A percentile compares a stretch with the other conserved stretches of the same genome.
Evolutionary conservation across 1,140 invertebrate species (phyloP).

Genomic region (Papilio helenus): DNA sequence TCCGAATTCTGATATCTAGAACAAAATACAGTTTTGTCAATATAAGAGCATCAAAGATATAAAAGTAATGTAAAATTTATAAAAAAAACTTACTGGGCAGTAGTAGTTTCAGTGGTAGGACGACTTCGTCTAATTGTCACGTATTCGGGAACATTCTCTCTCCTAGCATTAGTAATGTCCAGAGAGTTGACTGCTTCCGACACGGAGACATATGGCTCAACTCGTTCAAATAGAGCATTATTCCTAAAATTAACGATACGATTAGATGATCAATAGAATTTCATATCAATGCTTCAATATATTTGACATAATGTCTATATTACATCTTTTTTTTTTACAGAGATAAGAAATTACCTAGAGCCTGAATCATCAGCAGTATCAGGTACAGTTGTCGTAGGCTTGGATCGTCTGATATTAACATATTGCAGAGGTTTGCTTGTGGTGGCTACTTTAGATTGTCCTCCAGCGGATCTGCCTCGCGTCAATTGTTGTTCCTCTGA

Average conservation of each 20-base stretch:
- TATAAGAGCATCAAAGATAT: constrained; percentile 25
- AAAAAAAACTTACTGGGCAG: constrained; percentile 61
- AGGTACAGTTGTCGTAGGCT: constrained; percentile 75
- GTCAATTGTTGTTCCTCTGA: constrained; percentile 46
- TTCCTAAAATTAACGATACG: constrained; percentile 59
- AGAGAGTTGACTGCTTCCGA: constrained; percentile 58
- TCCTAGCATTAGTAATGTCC: constrained; percentile 58
- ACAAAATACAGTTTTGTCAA: constrained; percentile 37
- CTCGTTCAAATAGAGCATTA: constrained; percentile 72
- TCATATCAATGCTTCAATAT: background rate
- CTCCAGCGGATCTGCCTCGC: constrained; percentile 56
- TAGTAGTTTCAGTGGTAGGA: constrained; percentile 81
- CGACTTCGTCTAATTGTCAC: constrained; percentile 86
- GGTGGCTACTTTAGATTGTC: constrained; percentile 54
- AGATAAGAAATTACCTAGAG: constrained; percentile 55
- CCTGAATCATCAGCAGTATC: constrained; percentile 63
- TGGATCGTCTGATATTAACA: constrained; percentile 85
- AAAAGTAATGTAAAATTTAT: constrained; percentile 16
- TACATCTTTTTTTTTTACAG: background rate
- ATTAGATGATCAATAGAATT: constrained; percentile 3
- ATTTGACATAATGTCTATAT: background rate
- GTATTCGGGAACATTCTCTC: constrained; percentile 81
- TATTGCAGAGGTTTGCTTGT: constrained; percentile 83
- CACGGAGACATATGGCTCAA: constrained; percentile 57
- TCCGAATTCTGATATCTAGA: constrained; percentile 63